phyloP scores from a whole-genome alignment of 2,113 vertebrate species.

The Rana temporaria region DNA sequence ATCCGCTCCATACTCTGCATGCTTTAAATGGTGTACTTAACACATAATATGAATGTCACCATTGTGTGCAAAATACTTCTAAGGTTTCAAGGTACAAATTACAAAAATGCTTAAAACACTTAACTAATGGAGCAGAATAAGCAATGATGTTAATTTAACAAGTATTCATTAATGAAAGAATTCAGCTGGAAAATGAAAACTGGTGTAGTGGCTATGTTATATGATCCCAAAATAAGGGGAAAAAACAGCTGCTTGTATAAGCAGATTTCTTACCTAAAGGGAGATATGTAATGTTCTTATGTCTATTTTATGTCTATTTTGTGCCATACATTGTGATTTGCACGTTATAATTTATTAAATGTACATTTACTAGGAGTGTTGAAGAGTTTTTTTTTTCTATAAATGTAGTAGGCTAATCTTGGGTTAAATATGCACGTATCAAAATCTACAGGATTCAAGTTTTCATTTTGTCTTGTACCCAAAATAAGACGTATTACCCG shows the following conservation, averaged over 20 bases:
- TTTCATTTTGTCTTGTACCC: no score
- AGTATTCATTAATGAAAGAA: constrained; percentile 59
- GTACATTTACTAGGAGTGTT: no score
- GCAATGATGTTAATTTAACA: constrained; percentile 59
- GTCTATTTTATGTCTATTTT: no score
- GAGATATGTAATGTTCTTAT: constrained; percentile 38
- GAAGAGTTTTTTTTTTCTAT: no score
- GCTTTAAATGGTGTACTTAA: constrained; percentile 34
- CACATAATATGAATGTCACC: constrained; percentile 52
- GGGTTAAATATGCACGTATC: no score
- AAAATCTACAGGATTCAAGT: no score
- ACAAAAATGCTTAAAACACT: constrained; percentile 58
- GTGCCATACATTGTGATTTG: no score
- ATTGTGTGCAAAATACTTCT: constrained; percentile 37
- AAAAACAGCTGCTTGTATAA: constrained; percentile 51
- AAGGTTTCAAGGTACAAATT: constrained; percentile 58
- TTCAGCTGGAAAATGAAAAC: constrained; percentile 57
- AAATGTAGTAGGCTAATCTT: no score
- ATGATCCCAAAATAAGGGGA: constrained; percentile 54
- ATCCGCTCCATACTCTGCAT: constrained; percentile 12
- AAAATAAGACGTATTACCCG: no score
- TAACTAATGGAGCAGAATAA: constrained; percentile 57
- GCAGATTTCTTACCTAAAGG: constrained; percentile 48
- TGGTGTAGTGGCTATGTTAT: constrained; percentile 49
- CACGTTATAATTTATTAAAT: no score